A percentile compares a stretch with the other conserved stretches of the same genome.
These are phyloP conservation scores for Pygoscelis antarcticus DNA, from an alignment of 2,113 vertebrate species.

Conservation along the genomic window DNA sequence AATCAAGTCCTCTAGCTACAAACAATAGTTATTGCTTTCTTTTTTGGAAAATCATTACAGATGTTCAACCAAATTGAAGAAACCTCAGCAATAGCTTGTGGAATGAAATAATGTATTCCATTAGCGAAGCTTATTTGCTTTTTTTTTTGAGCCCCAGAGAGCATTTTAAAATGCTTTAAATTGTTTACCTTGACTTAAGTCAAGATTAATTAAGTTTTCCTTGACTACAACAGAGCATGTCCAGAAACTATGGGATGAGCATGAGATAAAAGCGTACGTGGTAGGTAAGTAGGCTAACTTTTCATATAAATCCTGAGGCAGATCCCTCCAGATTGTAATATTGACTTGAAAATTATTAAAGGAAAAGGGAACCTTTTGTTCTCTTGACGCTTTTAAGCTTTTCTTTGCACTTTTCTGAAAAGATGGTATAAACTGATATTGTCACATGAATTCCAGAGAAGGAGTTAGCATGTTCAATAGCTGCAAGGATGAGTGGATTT, in stretches of 20 bases:
- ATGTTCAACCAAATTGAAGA: background rate
- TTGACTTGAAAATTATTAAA: background rate
- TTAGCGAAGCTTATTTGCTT: background rate
- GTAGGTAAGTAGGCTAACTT: background rate
- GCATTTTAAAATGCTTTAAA: constrained; percentile 11
- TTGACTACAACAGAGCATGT: background rate
- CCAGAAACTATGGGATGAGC: background rate
- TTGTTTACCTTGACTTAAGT: constrained; percentile 11
- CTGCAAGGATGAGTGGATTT: background rate
- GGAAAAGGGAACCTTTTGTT: background rate
- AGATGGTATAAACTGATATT: background rate
- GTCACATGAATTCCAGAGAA: background rate
- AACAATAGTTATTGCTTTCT: background rate
- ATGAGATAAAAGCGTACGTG: background rate
- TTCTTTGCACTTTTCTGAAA: background rate
- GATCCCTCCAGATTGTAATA: background rate
- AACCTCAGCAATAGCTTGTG: background rate
- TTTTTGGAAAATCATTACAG: background rate
- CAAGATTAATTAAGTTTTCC: constrained; percentile 5
- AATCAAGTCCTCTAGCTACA: background rate
- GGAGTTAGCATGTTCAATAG: background rate
- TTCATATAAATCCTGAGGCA: background rate
- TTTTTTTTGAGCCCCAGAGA: background rate
- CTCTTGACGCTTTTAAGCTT: background rate
- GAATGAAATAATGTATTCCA: background rate